Evolutionary conservation across 2,888 invertebrate genomes (phyloP).

Genomic region (Melanostoma scalare): DNA sequence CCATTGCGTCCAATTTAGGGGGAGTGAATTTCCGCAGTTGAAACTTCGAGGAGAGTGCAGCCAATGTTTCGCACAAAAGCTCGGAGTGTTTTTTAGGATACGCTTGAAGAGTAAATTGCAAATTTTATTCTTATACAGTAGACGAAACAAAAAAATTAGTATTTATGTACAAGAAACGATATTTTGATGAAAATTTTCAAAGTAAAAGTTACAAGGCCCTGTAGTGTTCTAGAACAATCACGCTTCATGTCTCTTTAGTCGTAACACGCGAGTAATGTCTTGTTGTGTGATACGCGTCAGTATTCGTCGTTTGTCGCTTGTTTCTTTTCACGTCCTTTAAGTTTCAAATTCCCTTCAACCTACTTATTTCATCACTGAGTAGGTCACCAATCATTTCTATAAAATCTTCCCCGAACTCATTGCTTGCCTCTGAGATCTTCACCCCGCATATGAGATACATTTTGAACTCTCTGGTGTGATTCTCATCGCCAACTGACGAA

Average conservation of each 20-base stretch:
- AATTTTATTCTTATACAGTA: too few relatives aligned
- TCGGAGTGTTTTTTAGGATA: slow-evolving; percentile 80
- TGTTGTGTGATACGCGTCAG: too few relatives aligned
- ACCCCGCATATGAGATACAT: slow-evolving; percentile 86
- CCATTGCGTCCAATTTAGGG: slow-evolving; percentile 75
- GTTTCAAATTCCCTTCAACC: not conserved
- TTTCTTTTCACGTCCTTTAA: too few relatives aligned
- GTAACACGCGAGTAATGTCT: too few relatives aligned
- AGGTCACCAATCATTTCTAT: slow-evolving; percentile 85
- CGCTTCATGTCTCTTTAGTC: too few relatives aligned
- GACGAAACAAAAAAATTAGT: too few relatives aligned
- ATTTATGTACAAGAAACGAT: too few relatives aligned
- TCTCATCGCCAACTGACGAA: slow-evolving; percentile 79
- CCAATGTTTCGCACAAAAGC: slow-evolving; percentile 88
- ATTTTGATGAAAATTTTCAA: too few relatives aligned
- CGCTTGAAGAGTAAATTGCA: slow-evolving; percentile 50
- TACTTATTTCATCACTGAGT: slow-evolving; percentile 79
- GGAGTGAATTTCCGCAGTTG: slow-evolving; percentile 79
- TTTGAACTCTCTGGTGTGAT: slow-evolving; percentile 78
- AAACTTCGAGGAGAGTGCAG: slow-evolving; percentile 87
- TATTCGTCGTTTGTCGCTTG: too few relatives aligned
- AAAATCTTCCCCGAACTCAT: slow-evolving; percentile 85
- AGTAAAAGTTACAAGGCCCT: too few relatives aligned
- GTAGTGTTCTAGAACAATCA: too few relatives aligned
- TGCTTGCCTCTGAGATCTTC: slow-evolving; percentile 86